Percentiles rank a stretch among this genome's conserved stretches.
These are phyloP conservation scores for Brachionus plicatilis DNA, from an alignment of 1,140 invertebrate species.

Conservation along the genomic window DNA sequence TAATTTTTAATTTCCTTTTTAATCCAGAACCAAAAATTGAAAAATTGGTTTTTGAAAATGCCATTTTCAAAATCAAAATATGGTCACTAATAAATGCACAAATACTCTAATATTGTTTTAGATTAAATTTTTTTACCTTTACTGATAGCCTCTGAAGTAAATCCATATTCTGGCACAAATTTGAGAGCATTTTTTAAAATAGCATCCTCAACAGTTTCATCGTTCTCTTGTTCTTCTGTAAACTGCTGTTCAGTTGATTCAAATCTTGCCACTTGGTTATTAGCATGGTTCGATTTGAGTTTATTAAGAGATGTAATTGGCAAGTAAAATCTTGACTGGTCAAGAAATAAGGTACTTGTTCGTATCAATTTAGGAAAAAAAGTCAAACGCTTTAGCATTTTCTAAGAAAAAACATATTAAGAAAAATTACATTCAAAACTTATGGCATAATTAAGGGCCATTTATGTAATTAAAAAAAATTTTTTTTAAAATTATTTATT, in stretches of 20 bases:
- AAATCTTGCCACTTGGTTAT: neutral
- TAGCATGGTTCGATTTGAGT: neutral
- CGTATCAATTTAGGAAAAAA: neutral
- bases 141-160: conserved; percentile 19
- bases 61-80: neutral
- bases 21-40: too few species aligned
- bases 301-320: neutral
- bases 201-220: neutral
- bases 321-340: neutral
- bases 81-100: too few species aligned
- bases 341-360: neutral
- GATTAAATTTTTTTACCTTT: neutral
- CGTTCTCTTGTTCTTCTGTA: neutral
- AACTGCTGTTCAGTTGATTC: neutral
- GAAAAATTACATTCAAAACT: neutral
- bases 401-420: neutral
- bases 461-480: neutral
- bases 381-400: neutral
- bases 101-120: neutral
- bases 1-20: too few species aligned
- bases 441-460: neutral
- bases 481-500: neutral
- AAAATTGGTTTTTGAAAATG: too few species aligned
- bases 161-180: conserved; percentile 14
- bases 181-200: conserved; percentile 18